Evolutionary conservation across 2,113 vertebrate genomes (phyloP).

Genomic region (Psittacara wagleri): DNA sequence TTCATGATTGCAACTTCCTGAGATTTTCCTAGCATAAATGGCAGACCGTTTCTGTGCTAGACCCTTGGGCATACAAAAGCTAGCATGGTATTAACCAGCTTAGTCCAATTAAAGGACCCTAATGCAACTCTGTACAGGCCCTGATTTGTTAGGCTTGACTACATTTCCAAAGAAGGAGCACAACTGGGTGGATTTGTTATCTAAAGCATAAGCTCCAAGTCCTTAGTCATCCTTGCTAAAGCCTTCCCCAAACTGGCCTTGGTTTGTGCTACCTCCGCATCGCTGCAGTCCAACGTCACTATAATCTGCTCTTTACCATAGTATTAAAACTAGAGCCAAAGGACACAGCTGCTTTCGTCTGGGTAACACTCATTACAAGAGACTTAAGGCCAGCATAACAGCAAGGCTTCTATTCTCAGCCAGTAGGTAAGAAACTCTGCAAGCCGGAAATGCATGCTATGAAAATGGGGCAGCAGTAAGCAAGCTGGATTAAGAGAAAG

Average conservation of each 20-base stretch:
- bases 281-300: neutral
- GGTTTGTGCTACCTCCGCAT: constrained; percentile 8
- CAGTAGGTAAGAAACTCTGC: neutral
- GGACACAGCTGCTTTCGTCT: constrained; percentile 58
- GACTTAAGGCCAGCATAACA: constrained; percentile 48
- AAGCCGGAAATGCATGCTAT: constrained; percentile 50
- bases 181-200: constrained; percentile 55
- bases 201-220: constrained; percentile 40
- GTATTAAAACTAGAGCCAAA: constrained; percentile 59
- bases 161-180: constrained; percentile 31
- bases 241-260: constrained; percentile 16
- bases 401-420: constrained; percentile 57
- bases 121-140: neutral
- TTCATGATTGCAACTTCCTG: neutral
- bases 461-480: constrained; percentile 50
- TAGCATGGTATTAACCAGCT: constrained; percentile 49
- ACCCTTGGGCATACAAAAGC: neutral
- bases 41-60: neutral
- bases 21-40: neutral
- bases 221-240: constrained; percentile 65
- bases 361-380: constrained; percentile 49
- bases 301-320: constrained; percentile 62
- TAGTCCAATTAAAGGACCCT: constrained; percentile 66
- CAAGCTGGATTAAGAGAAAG: constrained; percentile 22
- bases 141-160: constrained; percentile 50